Percentiles rank a stretch among this genome's conserved stretches.
phyloP scores from a whole-genome alignment of 2,797 vertebrate species.

The Okamejei kenojei region DNA sequence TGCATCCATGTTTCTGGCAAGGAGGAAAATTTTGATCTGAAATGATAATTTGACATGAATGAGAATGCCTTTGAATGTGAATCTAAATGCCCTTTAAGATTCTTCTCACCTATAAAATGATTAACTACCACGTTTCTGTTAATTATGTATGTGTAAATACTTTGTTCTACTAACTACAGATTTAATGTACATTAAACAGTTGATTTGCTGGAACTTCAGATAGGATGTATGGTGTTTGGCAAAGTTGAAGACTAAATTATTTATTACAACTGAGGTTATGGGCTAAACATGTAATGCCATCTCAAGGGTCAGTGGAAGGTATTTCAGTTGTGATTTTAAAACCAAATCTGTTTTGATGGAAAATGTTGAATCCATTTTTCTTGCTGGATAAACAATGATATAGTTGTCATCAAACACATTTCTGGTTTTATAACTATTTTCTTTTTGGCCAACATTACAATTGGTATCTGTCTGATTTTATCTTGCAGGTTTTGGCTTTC shows the following conservation, averaged over 20 bases:
- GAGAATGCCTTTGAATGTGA: not conserved
- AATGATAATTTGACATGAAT: not conserved
- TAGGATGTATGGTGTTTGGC: not conserved
- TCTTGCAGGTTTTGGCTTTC: constrained; percentile 22
- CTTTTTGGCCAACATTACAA: constrained; percentile 2
- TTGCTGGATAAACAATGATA: constrained; percentile 30
- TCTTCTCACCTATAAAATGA: constrained; percentile 19
- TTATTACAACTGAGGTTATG: constrained; percentile 5
- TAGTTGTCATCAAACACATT: constrained; percentile 27
- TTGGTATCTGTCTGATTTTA: constrained; percentile 28
- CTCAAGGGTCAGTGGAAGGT: not conserved
- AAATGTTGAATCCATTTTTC: constrained; percentile 19
- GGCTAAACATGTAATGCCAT: constrained; percentile 28
- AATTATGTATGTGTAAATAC: constrained; percentile 2
- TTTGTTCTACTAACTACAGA: not conserved
- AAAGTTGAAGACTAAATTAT: not conserved
- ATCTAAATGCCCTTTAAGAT: not conserved
- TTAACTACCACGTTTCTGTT: not conserved
- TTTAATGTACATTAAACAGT: constrained; percentile 6
- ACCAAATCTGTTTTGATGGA: constrained; percentile 26
- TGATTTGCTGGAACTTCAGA: not conserved
- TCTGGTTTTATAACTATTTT: constrained; percentile 15
- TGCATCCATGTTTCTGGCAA: not conserved
- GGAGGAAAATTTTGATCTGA: not conserved
- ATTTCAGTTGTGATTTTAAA: constrained; percentile 26